A percentile compares a stretch with the other conserved stretches of the same genome.
Conservation (phyloP, 2,113 vertebrate species). For the Nothocercus julius region DNA sequence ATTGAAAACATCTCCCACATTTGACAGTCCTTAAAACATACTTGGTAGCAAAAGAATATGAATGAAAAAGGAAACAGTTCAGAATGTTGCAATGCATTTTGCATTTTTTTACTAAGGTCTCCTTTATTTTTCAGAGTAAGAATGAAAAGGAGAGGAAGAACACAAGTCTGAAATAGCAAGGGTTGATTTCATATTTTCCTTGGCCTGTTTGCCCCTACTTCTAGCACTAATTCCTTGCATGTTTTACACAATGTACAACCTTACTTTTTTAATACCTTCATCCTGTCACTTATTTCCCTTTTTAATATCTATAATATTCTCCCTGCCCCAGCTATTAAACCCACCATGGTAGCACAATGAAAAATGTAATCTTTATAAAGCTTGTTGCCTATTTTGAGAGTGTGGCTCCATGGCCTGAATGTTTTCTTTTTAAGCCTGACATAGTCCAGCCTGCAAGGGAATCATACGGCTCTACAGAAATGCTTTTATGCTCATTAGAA, state of each 20-base stretch:
- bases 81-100: neutral
- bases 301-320: neutral
- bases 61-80: neutral
- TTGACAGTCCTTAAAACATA: neutral
- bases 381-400: neutral
- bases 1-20: too few species aligned
- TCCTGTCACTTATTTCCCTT: neutral
- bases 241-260: neutral
- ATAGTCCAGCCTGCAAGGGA: neutral
- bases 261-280: neutral
- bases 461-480: neutral
- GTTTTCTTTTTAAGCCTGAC: neutral
- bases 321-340: neutral
- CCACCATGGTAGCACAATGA: neutral
- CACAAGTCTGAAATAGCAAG: neutral
- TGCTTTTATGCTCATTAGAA: neutral
- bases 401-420: neutral
- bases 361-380: neutral
- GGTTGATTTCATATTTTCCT: neutral
- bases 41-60: neutral
- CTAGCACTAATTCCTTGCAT: neutral
- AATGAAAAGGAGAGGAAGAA: neutral
- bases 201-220: neutral
- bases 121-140: neutral
- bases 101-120: neutral